Evolutionary conservation across 2,113 vertebrate genomes (phyloP).

Genomic region (Melanerpes aurifrons): DNA sequence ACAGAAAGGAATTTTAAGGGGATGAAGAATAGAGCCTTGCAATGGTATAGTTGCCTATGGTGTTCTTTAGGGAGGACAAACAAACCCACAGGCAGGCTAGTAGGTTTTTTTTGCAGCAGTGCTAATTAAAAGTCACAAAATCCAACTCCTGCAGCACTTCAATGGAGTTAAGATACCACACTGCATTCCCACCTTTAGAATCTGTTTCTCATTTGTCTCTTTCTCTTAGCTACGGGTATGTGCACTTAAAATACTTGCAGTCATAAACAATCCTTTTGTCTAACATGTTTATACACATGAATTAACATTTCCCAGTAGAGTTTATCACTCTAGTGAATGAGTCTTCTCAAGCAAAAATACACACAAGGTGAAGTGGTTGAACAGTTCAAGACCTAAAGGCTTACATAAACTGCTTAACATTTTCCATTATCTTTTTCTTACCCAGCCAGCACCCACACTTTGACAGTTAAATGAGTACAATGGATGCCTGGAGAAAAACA

Average conservation of each 20-base stretch:
- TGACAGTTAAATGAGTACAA: conserved; percentile 14
- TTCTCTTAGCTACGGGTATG: background rate
- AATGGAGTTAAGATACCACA: background rate
- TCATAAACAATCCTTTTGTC: background rate
- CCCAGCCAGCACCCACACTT: background rate
- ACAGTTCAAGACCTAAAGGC: background rate
- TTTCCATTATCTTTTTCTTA: conserved; percentile 1
- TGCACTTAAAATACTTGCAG: background rate
- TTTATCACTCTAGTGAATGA: background rate
- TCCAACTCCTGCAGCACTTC: background rate
- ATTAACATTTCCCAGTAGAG: background rate
- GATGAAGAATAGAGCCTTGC: background rate
- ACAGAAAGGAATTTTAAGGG: background rate
- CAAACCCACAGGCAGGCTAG: background rate
- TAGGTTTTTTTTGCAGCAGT: background rate
- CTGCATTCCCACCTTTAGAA: background rate
- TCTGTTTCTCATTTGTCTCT: background rate
- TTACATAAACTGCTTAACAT: conserved; percentile 1
- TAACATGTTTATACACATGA: background rate
- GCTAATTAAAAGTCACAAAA: background rate
- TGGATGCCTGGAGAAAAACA: background rate
- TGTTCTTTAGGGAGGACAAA: background rate
- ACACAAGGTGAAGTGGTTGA: background rate
- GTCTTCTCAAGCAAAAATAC: background rate
- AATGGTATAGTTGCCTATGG: background rate